phyloP scores from a whole-genome alignment of 2,888 invertebrate genomes.

The Aethes cnicana region DNA sequence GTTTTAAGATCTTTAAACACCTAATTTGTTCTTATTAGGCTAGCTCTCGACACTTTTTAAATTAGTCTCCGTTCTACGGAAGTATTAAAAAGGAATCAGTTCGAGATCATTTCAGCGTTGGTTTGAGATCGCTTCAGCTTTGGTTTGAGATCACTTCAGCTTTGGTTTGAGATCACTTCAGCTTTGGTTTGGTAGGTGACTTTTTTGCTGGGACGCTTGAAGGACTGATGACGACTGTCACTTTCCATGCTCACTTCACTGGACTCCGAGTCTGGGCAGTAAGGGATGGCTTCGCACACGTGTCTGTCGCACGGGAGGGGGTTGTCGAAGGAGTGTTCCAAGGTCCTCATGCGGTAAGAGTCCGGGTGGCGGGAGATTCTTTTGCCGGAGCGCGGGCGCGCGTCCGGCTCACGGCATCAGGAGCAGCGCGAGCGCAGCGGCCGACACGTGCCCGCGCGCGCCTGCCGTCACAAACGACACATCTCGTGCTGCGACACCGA shows the following conservation, averaged over 20 bases:
- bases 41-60: conserved; percentile 4
- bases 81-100: too few species aligned
- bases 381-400: conserved; percentile 53
- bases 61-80: neutral
- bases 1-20: neutral
- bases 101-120: too few species aligned
- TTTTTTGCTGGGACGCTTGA: conserved; percentile 54
- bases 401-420: conserved; percentile 70
- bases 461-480: conserved; percentile 86
- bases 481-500: conserved; percentile 86
- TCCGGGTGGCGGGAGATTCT: conserved; percentile 49
- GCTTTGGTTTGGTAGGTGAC: conserved; percentile 74
- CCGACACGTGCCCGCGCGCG: conserved; percentile 69
- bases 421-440: conserved; percentile 65
- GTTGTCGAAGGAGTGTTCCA: conserved; percentile 61
- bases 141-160: conserved; percentile 57
- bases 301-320: conserved; percentile 62
- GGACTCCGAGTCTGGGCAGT: conserved; percentile 66
- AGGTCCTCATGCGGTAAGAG: conserved; percentile 57
- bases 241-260: conserved; percentile 73
- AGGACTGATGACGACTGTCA: conserved; percentile 66
- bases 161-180: conserved; percentile 58
- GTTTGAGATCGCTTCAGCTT: too few species aligned
- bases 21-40: neutral
- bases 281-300: conserved; percentile 48